A percentile compares a stretch with the other conserved stretches of the same genome.
These are phyloP conservation scores for Cossypha niveicapilla DNA, from an alignment of 2,797 vertebrate genomes.

Conservation along the genomic window DNA sequence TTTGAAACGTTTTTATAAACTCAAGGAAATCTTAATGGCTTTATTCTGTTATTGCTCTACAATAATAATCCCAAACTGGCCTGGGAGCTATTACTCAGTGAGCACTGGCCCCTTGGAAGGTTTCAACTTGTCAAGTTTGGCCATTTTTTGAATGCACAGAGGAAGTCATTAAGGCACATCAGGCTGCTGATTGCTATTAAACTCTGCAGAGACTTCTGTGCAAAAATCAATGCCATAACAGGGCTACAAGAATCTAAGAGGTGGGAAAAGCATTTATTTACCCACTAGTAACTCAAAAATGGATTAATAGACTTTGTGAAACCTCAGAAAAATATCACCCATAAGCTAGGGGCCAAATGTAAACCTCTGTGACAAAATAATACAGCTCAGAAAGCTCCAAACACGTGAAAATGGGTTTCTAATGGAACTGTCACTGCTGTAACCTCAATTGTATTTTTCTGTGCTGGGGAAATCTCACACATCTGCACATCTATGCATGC, in stretches of 20 bases:
- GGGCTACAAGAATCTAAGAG: constrained; percentile 15
- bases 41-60: constrained; percentile 31
- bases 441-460: neutral
- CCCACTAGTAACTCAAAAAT: constrained; percentile 22
- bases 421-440: constrained; percentile 7
- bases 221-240: constrained; percentile 56
- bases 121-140: constrained; percentile 54
- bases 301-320: constrained; percentile 18
- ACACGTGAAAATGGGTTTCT: constrained; percentile 11
- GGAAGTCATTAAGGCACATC: constrained; percentile 65
- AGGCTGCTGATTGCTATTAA: constrained; percentile 62
- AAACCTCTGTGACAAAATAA: constrained; percentile 22
- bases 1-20: constrained; percentile 28
- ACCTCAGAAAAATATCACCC: neutral
- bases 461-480: constrained; percentile 2
- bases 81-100: constrained; percentile 49
- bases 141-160: constrained; percentile 43
- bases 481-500: neutral
- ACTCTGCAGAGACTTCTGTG: constrained; percentile 41
- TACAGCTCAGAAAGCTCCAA: neutral
- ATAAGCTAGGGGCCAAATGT: neutral
- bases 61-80: constrained; percentile 34
- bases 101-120: constrained; percentile 39
- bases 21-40: neutral
- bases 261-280: constrained; percentile 34